Percentiles rank a stretch among this genome's conserved stretches.
phyloP scores from a whole-genome alignment of 2,888 invertebrate genomes.

The Tachina lurida region DNA sequence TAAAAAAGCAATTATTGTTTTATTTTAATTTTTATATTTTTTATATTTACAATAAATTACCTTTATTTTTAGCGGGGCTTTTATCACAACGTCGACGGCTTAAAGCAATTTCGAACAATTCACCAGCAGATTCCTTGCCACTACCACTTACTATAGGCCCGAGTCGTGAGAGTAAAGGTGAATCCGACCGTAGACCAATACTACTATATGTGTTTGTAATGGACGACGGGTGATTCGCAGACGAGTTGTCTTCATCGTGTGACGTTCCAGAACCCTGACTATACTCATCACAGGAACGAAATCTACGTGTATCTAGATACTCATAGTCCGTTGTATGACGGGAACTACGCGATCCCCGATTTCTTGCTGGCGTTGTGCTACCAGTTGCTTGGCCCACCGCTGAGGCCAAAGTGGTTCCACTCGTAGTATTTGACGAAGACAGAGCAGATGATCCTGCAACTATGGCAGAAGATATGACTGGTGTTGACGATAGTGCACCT shows the following conservation, averaged over 20 bases:
- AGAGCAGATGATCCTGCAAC: slow-evolving; percentile 72
- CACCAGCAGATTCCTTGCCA: slow-evolving; percentile 75
- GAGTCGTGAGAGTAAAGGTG: slow-evolving; percentile 79
- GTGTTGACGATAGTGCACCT: slow-evolving; percentile 73
- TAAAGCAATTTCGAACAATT: slow-evolving; percentile 73
- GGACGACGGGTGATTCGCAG: slow-evolving; percentile 67
- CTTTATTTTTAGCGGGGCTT: slow-evolving; percentile 80
- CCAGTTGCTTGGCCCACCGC: slow-evolving; percentile 81
- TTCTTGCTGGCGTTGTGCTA: slow-evolving; percentile 83
- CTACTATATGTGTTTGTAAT: slow-evolving; percentile 82
- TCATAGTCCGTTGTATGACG: slow-evolving; percentile 80
- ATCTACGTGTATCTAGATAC: slow-evolving; percentile 82
- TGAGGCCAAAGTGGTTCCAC: slow-evolving; percentile 71
- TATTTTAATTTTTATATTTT: not conserved
- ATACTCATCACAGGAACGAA: slow-evolving; percentile 89
- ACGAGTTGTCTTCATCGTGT: slow-evolving; percentile 85
- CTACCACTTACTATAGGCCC: slow-evolving; percentile 83
- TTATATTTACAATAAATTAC: slow-evolving; percentile 53
- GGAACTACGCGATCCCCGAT: slow-evolving; percentile 82
- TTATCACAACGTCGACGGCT: slow-evolving; percentile 83
- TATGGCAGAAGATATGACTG: slow-evolving; percentile 76
- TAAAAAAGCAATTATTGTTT: slow-evolving; percentile 75
- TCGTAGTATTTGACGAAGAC: slow-evolving; percentile 64
- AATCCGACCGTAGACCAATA: slow-evolving; percentile 80
- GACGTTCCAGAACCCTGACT: slow-evolving; percentile 87